Evolutionary conservation across 2,113 vertebrate species (phyloP), one percentile per base, ranked within the genome.

Genomic region (Aleadryas rufinucha): DNA sequence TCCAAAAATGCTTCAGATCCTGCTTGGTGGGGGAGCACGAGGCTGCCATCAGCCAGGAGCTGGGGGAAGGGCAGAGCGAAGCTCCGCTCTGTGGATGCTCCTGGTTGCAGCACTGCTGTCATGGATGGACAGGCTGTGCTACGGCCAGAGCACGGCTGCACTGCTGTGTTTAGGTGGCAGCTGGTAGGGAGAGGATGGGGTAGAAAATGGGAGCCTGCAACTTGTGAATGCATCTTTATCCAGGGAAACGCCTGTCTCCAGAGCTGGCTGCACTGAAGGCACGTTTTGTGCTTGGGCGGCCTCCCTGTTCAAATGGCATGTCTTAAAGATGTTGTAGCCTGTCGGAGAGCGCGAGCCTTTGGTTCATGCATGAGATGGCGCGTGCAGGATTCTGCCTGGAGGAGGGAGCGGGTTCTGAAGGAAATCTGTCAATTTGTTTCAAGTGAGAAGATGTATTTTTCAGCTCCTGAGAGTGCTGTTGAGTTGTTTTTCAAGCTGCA

Each of bases 381-480:
- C 5, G 10, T 53, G 93, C 84, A 93, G 72, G 84, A 76, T 91
- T 91, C 89, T 89, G 95, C 96, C 95, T 93, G 92, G 42, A 95
- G 91, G 89, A 89, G 84, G 75, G 66, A 95, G 69, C 10, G 42
- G 89, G 81, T 82, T 94, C 94, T 92, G 95, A 96, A 96, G 92
- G 95, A 97, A 94, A 97, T 96, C 87, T 97, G 95, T 96, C 96
- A 92, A 79, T 96, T 95, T 90, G 31, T 81, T 90, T 89, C 6
- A 2, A 95, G 85, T 81, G 85, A 90, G 91, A 74, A 85, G 92
- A 95, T 80, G 90, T 90, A 53, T 96, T 96, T 96, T 94, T 86
- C 90, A 78, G 93, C 93, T 96, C 92, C 93, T 92, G 59, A 91
- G 94, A 96, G 93, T 91, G 93, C 95, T 95, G 90, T 83, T 88